Evolutionary conservation across 2,113 vertebrate genomes (phyloP).

Genomic region (Emydocephalus ijimae): DNA sequence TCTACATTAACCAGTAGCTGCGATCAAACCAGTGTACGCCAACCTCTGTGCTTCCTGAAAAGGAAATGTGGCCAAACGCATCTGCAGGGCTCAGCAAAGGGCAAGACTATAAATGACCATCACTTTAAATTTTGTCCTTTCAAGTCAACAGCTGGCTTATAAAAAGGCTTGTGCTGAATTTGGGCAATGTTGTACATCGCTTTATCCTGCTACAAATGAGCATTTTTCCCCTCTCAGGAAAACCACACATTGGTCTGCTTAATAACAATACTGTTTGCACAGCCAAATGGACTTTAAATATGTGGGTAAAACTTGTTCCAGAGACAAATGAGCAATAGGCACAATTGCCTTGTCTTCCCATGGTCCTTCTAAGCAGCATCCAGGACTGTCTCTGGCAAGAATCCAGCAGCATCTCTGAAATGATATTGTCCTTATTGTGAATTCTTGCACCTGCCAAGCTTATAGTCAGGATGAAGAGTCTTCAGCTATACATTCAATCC

Average conservation of each 20-base stretch:
- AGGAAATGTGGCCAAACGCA: neutral
- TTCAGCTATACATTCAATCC: slow-evolving; percentile 72
- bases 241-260: neutral
- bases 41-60: neutral
- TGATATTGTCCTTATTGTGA: slow-evolving; percentile 2
- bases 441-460: neutral
- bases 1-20: neutral
- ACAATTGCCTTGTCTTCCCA: neutral
- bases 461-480: slow-evolving; percentile 67
- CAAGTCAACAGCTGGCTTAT: neutral
- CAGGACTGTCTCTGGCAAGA: slow-evolving; percentile 4
- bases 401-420: neutral
- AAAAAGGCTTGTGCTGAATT: neutral
- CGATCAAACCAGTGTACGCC: neutral
- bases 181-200: neutral
- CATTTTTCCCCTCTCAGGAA: neutral
- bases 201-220: neutral
- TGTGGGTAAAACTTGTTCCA: neutral
- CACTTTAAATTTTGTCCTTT: neutral
- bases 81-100: neutral
- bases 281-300: neutral
- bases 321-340: neutral
- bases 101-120: neutral
- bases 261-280: neutral
- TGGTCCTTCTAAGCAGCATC: neutral